Base-by-base conservation (phyloP, 2,888 invertebrate genomes). In the Gisinianus flammeolus region DNA sequence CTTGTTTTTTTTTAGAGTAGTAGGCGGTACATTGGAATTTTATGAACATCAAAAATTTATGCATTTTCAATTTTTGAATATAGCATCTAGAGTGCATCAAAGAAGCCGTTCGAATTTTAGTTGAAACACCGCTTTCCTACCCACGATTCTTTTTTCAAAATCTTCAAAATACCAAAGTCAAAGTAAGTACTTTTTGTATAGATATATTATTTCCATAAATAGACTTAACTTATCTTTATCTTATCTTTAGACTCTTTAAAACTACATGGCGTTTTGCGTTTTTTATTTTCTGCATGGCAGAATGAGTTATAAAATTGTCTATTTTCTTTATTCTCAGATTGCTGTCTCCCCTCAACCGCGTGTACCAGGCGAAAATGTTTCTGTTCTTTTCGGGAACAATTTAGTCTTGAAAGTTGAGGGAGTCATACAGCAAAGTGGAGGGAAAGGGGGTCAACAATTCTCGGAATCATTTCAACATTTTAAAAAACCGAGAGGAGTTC, bases 321-420 rank as follows among this genome's bases (percentile, higher is more conserved):
- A n/a, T n/a, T n/a, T n/a, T 8, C 26, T 64, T 24, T 30, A 35
- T 16, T 70, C 44, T 10, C 83, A 89, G 88, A 87, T 95, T 79
- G 93, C 94, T 0, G 91, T 94, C 8, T 92, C 93, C 52, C 94
- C 95, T 0, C 93, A 94, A 86, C 94, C 94, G 0, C 88, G 93
- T 72, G 91, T 91, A 56, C 90, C 92, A 80, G 93, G 93, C 0
- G 97, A 97, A 84, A 93, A 93, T 68, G 93, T 96, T 69, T 90
- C 93, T 81, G 92, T 97, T 54, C 93, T 93, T 79, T 91, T 92
- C 62, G 93, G 94, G 76, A 93, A 95, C 83, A 93, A 95, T 83
- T 90, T 97, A 79, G 95, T 96, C 0, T 91, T 97, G 30, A 96
- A 96, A 89, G 94, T 97, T 1, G 97, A 97, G 88, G 97, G 97